These are phyloP conservation scores for Siniperca undulata DNA, from an alignment of 2,797 vertebrate genomes.

Conservation along the genomic window DNA sequence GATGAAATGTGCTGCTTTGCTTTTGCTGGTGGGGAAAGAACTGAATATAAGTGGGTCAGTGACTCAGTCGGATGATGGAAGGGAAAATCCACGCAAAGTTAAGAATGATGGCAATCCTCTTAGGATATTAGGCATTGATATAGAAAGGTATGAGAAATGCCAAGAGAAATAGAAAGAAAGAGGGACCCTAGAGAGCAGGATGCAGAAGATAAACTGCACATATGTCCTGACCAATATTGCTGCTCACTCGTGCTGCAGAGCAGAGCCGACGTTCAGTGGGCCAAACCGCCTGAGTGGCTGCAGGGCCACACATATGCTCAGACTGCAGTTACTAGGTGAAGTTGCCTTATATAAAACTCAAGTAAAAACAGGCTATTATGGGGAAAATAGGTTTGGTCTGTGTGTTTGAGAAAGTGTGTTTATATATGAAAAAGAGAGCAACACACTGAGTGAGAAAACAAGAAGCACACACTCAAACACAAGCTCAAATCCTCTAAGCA, in stretches of 20 bases:
- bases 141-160: no score
- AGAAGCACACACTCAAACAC: constrained; percentile 3
- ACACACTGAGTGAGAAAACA: neutral
- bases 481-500: neutral
- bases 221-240: constrained; percentile 3
- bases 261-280: constrained; percentile 45
- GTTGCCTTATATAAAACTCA: constrained; percentile 41
- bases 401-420: neutral
- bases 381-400: neutral
- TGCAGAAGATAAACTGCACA: neutral
- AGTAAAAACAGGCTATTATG: constrained; percentile 17
- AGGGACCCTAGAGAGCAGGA: neutral
- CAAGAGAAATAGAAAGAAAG: neutral
- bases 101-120: constrained; percentile 17
- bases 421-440: neutral
- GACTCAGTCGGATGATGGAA: constrained; percentile 51
- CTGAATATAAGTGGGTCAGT: constrained; percentile 63
- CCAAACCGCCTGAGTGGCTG: constrained; percentile 30
- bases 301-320: constrained; percentile 37
- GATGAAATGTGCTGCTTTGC: constrained; percentile 60
- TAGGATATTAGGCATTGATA: neutral
- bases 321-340: constrained; percentile 53
- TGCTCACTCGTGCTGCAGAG: constrained; percentile 45
- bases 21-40: constrained; percentile 41
- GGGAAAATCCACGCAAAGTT: constrained; percentile 28